Evolutionary conservation across 1,140 invertebrate species (phyloP), one percentile per base, ranked within the genome.

Genomic region (Drosophila nigromelanica): DNA sequence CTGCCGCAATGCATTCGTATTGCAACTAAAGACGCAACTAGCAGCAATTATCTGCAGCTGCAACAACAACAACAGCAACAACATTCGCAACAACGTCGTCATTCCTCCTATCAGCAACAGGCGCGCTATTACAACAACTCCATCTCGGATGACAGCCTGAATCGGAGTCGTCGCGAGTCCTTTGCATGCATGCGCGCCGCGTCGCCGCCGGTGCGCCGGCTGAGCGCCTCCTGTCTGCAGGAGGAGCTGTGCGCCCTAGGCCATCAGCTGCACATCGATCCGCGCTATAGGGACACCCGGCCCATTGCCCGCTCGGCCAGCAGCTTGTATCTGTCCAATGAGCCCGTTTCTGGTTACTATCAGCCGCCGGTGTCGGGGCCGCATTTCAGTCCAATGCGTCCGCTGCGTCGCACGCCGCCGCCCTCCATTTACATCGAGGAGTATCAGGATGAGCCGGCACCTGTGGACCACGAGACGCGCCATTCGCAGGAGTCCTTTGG

Each of bases 401-500:
- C 73, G n/a, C 27, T 90, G 48, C 61, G 80, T 5, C 68, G 73
- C 55, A 90, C 89, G 4, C 81, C 90, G 27, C 90, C 90, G 24
- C 91, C 91, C 3, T 92, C 91, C 0, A 92, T 92, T 37, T 92
- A 83, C 15, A 92, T 92, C 6, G 91, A 92, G 58, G 90, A 92
- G 56, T 92, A 92, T 64, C 79, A 70, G 43, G 91, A 92, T 52
- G 85, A 86, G 12, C 76, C 90, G 12, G 52, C 72, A 4, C 51
- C 62, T 1, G 35, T 15, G n/a, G 54, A 47, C 50, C 43, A 12
- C 2, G 47, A 55, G 2, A 63, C 61, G n/a, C 50, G 62, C 0
- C 48, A 67, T 10, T 91, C 90, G 5, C 90, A 89, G 35, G 91
- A 92, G 40, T 90, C 90, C 0, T 83, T 91, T 62, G 71, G 62